phyloP scores from a whole-genome alignment of 1,140 invertebrate species.

The Orius insidiosus region DNA sequence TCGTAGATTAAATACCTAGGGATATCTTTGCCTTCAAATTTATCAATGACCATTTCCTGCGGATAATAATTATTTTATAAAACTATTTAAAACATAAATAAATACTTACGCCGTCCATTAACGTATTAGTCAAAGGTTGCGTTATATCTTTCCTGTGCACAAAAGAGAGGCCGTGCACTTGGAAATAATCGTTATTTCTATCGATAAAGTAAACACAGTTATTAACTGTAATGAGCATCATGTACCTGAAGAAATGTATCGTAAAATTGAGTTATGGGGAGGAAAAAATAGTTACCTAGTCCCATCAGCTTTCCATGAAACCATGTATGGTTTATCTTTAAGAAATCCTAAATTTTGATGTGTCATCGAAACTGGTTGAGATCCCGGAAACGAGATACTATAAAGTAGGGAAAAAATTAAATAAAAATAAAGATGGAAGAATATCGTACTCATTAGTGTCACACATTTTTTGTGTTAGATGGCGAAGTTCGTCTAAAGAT shows the following conservation, averaged over 20 bases:
- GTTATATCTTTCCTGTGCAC: slow-evolving; percentile 50
- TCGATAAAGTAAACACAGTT: slow-evolving; percentile 86
- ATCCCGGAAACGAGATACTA: slow-evolving; percentile 77
- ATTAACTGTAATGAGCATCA: slow-evolving; percentile 84
- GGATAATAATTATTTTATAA: background rate
- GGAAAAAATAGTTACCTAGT: slow-evolving; percentile 57
- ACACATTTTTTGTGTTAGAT: slow-evolving; percentile 66
- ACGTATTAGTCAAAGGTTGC: slow-evolving; percentile 58
- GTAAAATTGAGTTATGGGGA: slow-evolving; percentile 19
- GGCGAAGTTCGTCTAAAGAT: slow-evolving; percentile 50
- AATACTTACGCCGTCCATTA: slow-evolving; percentile 75
- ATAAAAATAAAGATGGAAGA: too few relatives aligned
- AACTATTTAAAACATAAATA: slow-evolving; percentile 2
- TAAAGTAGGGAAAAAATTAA: too few relatives aligned
- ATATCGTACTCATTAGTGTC: slow-evolving; percentile 50
- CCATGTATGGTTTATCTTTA: slow-evolving; percentile 67
- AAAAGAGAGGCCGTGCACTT: slow-evolving; percentile 66
- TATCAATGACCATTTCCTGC: slow-evolving; percentile 89
- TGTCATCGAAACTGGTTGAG: slow-evolving; percentile 94
- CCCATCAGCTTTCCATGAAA: slow-evolving; percentile 99
- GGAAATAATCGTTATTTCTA: slow-evolving; percentile 87
- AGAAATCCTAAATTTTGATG: slow-evolving; percentile 61
- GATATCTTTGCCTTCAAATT: slow-evolving; percentile 44
- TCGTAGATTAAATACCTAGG: slow-evolving; percentile 93
- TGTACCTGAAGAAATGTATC: too few relatives aligned